These are phyloP conservation scores for Gryllus bimaculatus DNA, from an alignment of 1,140 invertebrate genomes.

Conservation along the genomic window DNA sequence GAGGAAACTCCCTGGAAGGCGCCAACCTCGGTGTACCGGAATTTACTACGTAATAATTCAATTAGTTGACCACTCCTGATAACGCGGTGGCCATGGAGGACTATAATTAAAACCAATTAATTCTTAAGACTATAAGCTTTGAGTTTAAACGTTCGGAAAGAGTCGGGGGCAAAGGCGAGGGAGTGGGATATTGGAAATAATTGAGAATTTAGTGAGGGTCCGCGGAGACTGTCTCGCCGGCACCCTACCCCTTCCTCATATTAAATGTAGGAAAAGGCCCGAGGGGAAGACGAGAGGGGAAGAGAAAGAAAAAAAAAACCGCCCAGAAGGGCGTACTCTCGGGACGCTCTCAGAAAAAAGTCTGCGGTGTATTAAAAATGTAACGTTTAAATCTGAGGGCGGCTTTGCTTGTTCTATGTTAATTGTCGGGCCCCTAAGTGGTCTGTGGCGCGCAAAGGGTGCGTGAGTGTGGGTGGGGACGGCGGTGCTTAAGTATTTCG, in stretches of 20 bases:
- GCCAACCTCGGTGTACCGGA: background rate
- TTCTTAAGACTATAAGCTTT: conserved; percentile 5
- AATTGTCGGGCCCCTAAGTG: background rate
- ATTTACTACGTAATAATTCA: conserved; percentile 6
- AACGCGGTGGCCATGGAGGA: background rate
- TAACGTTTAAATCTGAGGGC: background rate
- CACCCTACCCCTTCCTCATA: background rate
- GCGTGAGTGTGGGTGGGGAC: background rate
- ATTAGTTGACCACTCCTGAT: conserved; percentile 1
- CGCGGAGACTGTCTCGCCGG: background rate
- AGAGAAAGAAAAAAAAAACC: background rate
- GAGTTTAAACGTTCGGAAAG: conserved; percentile 4
- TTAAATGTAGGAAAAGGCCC: background rate
- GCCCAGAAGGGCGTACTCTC: background rate
- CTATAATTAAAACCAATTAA: conserved; percentile 2
- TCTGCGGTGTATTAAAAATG: conserved; percentile 4
- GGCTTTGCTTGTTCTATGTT: conserved; percentile 1
- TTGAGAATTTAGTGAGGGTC: background rate
- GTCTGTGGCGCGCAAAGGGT: background rate
- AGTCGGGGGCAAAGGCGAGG: background rate
- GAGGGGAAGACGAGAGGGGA: background rate
- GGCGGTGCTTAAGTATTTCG: background rate
- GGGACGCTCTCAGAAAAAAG: background rate
- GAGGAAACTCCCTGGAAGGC: background rate
- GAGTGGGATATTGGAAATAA: background rate